phyloP scores from a whole-genome alignment of 2,797 vertebrate genomes.

The Spinus pinus region DNA sequence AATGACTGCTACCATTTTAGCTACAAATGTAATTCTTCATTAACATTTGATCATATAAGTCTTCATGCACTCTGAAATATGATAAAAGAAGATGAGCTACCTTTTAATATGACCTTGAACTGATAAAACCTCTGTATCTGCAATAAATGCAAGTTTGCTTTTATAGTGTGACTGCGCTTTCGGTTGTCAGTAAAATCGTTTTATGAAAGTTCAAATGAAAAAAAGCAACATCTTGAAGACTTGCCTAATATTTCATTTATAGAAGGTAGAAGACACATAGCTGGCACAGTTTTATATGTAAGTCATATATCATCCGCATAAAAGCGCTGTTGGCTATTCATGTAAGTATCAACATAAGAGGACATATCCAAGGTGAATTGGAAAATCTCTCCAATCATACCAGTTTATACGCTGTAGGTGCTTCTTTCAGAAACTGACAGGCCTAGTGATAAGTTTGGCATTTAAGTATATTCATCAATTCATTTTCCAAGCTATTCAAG shows the following conservation, averaged over 20 bases:
- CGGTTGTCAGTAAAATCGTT: neutral
- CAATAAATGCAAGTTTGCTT: neutral
- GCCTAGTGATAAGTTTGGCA: neutral
- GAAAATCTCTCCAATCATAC: neutral
- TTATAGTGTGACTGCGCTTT: neutral
- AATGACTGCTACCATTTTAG: neutral
- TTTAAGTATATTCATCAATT: neutral
- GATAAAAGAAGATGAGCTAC: neutral
- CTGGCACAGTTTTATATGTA: constrained; percentile 5
- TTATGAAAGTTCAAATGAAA: neutral
- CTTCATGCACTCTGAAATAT: neutral
- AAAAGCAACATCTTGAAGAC: neutral
- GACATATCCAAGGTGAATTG: constrained; percentile 32
- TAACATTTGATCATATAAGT: neutral
- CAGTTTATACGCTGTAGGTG: neutral
- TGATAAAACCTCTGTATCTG: neutral
- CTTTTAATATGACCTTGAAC: neutral
- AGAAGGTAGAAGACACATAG: neutral
- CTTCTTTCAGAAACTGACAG: neutral
- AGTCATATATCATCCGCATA: constrained; percentile 15
- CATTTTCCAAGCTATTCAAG: neutral
- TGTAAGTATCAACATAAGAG: constrained; percentile 8
- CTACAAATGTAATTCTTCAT: neutral
- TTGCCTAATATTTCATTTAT: constrained; percentile 18
- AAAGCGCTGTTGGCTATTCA: neutral